A percentile compares a stretch with the other conserved stretches of the same genome.
These are phyloP conservation scores for Synergus itoensis DNA, from an alignment of 2,888 invertebrate species.

Conservation along the genomic window DNA sequence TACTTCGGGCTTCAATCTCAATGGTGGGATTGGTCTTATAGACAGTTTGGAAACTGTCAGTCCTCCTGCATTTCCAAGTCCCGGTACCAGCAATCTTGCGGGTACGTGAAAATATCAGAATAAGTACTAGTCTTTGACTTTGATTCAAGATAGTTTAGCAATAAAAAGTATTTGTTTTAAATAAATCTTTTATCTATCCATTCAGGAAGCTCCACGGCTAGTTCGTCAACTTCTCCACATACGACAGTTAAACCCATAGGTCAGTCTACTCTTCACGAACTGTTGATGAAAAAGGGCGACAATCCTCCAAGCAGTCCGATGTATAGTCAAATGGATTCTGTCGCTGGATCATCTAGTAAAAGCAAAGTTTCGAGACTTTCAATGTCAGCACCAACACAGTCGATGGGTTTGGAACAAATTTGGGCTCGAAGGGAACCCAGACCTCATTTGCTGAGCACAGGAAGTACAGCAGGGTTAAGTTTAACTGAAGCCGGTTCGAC, in stretches of 20 bases:
- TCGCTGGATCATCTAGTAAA: conserved; percentile 64
- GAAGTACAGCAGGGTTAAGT: conserved; percentile 80
- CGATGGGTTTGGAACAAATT: conserved; percentile 87
- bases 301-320: conserved; percentile 73
- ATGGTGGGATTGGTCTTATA: conserved; percentile 64
- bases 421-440: conserved; percentile 94
- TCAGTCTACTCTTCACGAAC: conserved; percentile 82
- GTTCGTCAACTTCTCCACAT: conserved; percentile 75
- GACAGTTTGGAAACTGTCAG: conserved; percentile 74
- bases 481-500: conserved; percentile 90
- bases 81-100: conserved; percentile 73
- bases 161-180: background rate
- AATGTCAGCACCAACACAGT: conserved; percentile 92
- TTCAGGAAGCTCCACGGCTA: conserved; percentile 74
- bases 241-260: conserved; percentile 64
- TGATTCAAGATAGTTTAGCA: background rate
- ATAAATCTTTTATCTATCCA: conserved; percentile 1
- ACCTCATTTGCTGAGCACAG: conserved; percentile 91
- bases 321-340: conserved; percentile 62
- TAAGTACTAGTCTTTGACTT: background rate
- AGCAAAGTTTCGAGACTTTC: conserved; percentile 85
- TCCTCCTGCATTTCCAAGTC: conserved; percentile 74
- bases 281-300: conserved; percentile 84
- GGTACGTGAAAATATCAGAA: conserved; percentile 58
- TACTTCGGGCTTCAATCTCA: conserved; percentile 66